Conservation (phyloP, 2,113 vertebrate genomes). For the Otus sunia region DNA sequence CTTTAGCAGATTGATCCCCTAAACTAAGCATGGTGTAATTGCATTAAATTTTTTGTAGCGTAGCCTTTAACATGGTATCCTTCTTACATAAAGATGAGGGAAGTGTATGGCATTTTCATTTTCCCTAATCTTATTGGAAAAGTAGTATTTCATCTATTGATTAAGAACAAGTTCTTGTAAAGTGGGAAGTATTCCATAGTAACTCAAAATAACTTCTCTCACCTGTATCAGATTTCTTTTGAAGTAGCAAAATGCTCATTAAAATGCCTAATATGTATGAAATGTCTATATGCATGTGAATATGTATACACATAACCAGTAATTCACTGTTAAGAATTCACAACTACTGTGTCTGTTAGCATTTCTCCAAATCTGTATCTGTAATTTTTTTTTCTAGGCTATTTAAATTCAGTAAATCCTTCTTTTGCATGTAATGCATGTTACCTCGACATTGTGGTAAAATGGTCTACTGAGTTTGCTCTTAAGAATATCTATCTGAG, state of each 20-base stretch:
- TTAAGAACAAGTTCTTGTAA: neutral
- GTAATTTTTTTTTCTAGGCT: neutral
- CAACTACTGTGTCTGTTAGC: neutral
- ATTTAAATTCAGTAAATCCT: neutral
- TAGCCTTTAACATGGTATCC: neutral
- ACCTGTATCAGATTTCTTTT: neutral
- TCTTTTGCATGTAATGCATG: neutral
- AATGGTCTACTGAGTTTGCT: neutral
- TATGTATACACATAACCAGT: neutral
- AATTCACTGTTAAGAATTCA: neutral
- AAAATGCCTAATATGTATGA: neutral
- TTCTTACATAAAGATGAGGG: neutral
- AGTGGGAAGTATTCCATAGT: neutral
- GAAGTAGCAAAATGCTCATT: neutral
- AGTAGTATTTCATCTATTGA: neutral
- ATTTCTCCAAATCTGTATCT: neutral
- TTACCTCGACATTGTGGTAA: neutral
- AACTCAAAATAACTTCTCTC: neutral
- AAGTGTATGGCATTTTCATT: neutral
- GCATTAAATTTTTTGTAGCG: neutral
- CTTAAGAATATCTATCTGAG: neutral
- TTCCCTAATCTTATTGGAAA: neutral
- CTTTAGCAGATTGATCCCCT: neutral
- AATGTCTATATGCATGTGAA: rapidly evolving
- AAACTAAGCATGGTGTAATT: neutral